Percentiles rank a stretch among this genome's conserved stretches.
These are phyloP conservation scores for Albula goreensis DNA, from an alignment of 2,113 vertebrate species.

Conservation along the genomic window DNA sequence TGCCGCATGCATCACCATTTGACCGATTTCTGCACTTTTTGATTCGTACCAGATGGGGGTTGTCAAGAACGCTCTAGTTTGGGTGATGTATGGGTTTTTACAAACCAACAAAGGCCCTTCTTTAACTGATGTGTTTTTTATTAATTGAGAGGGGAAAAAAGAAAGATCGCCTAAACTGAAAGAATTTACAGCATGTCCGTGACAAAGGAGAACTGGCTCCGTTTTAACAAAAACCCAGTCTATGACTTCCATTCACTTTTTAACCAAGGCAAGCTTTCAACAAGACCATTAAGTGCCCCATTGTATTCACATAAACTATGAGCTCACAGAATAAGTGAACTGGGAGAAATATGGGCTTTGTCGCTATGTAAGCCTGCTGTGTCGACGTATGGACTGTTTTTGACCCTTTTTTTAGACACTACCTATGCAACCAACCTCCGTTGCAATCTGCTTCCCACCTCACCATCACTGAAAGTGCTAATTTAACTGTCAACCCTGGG, in stretches of 20 bases:
- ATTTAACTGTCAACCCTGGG: neutral
- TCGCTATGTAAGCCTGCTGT: neutral
- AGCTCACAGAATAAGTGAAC: slow-evolving; percentile 43
- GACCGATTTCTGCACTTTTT: slow-evolving; percentile 71
- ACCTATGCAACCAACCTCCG: neutral
- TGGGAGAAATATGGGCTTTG: neutral
- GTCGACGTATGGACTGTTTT: neutral
- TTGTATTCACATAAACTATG: slow-evolving; percentile 50
- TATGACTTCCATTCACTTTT: neutral
- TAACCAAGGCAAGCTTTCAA: slow-evolving; percentile 35
- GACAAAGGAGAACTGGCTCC: slow-evolving; percentile 41
- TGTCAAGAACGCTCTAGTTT: slow-evolving; percentile 61
- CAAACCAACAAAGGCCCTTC: slow-evolving; percentile 59
- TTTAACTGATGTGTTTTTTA: slow-evolving; percentile 59
- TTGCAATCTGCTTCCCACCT: neutral
- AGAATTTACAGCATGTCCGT: slow-evolving; percentile 51
- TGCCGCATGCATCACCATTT: slow-evolving; percentile 46
- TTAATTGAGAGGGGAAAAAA: slow-evolving; percentile 42
- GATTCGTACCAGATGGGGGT: slow-evolving; percentile 73
- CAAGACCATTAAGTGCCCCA: slow-evolving; percentile 43
- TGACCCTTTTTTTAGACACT: neutral
- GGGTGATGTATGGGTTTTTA: slow-evolving; percentile 68
- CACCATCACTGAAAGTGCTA: neutral
- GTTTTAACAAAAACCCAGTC: slow-evolving; percentile 25
- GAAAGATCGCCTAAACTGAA: slow-evolving; percentile 42